A percentile compares a stretch with the other conserved stretches of the same genome.
Evolutionary conservation across 2,113 vertebrate species (phyloP).

Genomic region (Henicopernis longicauda): DNA sequence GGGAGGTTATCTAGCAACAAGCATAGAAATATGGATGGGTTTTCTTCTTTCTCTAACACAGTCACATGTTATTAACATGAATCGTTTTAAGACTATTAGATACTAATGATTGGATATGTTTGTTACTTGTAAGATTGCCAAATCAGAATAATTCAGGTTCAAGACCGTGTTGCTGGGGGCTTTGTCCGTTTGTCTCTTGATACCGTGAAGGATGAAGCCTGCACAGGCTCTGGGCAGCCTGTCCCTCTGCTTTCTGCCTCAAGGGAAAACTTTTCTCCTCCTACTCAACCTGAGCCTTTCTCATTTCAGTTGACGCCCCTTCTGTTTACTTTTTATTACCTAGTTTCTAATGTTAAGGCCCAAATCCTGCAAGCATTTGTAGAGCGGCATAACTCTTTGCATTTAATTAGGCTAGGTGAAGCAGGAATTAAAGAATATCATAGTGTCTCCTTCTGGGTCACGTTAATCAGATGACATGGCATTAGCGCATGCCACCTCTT

Average conservation of each 20-base stretch:
- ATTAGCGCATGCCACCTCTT: neutral
- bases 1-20: neutral
- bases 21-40: neutral
- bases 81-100: neutral
- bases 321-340: neutral
- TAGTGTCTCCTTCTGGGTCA: neutral
- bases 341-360: neutral
- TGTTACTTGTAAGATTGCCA: neutral
- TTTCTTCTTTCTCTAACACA: neutral
- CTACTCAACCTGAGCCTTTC: neutral
- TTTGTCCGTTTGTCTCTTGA: neutral
- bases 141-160: neutral
- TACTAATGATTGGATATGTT: neutral
- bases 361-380: neutral
- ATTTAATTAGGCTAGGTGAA: neutral
- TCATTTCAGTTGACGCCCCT: neutral
- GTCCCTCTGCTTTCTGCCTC: neutral
- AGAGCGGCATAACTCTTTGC: neutral
- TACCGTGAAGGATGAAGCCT: neutral
- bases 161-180: neutral
- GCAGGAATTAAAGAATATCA: neutral
- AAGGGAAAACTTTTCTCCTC: neutral
- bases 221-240: neutral
- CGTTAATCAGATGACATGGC: neutral
- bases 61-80: neutral